Evolutionary conservation across 2,797 vertebrate species (phyloP).

Genomic region (Merluccius polli): DNA sequence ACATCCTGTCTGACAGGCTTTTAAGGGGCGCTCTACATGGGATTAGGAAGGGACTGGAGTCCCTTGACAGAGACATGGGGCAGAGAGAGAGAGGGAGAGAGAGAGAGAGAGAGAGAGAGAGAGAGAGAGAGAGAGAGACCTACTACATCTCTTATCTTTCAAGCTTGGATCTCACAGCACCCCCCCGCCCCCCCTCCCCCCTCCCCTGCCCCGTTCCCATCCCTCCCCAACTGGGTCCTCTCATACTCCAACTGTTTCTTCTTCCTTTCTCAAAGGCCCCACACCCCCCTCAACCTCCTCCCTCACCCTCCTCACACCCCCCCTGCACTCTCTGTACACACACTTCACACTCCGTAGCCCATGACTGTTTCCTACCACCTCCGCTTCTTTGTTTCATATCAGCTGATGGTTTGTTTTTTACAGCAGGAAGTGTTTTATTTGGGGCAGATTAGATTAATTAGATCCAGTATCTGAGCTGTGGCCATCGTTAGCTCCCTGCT

Average conservation of each 20-base stretch:
- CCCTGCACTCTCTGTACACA: conserved; percentile 16
- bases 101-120: not conserved
- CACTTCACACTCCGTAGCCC: not conserved
- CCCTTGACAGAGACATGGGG: no score
- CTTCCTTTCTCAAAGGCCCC: not conserved
- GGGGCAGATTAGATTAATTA: conserved; percentile 61
- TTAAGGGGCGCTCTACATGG: conserved; percentile 16
- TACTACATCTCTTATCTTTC: conserved; percentile 21
- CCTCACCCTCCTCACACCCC: conserved; percentile 6
- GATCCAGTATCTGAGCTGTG: conserved; percentile 47
- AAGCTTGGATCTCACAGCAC: conserved; percentile 34
- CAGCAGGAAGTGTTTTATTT: conserved; percentile 50
- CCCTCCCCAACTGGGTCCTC: conserved; percentile 5
- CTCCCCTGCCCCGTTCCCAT: not conserved
- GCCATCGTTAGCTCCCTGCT: conserved; percentile 37
- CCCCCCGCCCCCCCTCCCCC: not conserved
- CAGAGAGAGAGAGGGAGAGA: no score
- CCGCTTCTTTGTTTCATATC: conserved; percentile 29
- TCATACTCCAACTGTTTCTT: not conserved
- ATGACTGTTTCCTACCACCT: conserved; percentile 12
- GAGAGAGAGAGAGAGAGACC: conserved; percentile 18
- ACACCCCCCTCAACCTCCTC: conserved; percentile 11
- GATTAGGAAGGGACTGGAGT: conserved; percentile 16
- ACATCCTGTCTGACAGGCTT: conserved; percentile 43
- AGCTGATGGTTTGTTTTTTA: conserved; percentile 29